phyloP scores from a whole-genome alignment of 2,797 vertebrate species.

The Paguma larvata region DNA sequence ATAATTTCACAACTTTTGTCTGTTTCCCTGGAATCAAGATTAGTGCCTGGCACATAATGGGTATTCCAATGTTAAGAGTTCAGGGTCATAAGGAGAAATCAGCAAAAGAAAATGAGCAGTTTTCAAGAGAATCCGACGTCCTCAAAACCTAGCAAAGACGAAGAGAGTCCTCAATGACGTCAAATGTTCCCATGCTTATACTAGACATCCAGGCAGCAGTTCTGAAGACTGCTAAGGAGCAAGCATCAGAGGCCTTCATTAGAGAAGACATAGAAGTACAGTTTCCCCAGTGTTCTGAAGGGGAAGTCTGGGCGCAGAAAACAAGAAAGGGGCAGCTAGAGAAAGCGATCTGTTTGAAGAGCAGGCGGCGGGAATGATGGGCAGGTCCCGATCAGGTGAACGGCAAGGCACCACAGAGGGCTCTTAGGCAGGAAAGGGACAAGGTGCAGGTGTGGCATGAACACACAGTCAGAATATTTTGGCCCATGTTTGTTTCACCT shows the following conservation, averaged over 20 bases:
- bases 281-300: constrained; percentile 12
- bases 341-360: constrained; percentile 24
- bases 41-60: not conserved
- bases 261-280: not conserved
- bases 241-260: not conserved
- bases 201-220: not conserved
- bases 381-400: not conserved
- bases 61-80: not conserved
- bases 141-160: not conserved
- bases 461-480: not conserved
- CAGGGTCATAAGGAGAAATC: not conserved
- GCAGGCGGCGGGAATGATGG: not conserved
- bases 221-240: not conserved
- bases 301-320: not conserved
- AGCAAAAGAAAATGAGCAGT: constrained; percentile 6
- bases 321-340: not conserved
- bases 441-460: not conserved
- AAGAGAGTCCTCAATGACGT: not conserved
- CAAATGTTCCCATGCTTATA: not conserved
- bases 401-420: not conserved
- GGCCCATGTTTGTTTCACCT: not conserved
- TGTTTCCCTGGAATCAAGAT: not conserved
- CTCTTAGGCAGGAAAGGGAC: not conserved
- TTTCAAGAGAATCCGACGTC: not conserved
- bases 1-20: not conserved